A percentile compares a stretch with the other conserved stretches of the same genome.
phyloP scores from a whole-genome alignment of 2,888 invertebrate genomes.

The Dolomedes plantarius region DNA sequence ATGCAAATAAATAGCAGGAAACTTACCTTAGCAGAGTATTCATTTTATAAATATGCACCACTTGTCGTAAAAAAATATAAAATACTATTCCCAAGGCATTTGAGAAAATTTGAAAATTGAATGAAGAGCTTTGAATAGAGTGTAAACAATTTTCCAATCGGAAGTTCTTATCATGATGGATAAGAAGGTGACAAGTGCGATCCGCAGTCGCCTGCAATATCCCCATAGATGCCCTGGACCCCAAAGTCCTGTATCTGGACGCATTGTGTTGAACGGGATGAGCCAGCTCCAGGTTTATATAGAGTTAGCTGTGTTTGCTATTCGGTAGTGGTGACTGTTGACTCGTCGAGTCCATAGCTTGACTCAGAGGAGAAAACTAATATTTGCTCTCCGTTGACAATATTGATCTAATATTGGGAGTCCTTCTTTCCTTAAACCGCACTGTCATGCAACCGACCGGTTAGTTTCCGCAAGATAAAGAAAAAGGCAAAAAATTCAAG shows the following conservation, averaged over 20 bases:
- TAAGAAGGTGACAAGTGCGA: no score
- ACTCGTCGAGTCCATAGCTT: slow-evolving; percentile 66
- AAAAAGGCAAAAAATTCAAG: slow-evolving; percentile 34
- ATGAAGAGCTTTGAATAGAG: no score
- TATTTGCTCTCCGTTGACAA: slow-evolving; percentile 71
- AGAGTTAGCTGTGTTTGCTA: slow-evolving; percentile 69
- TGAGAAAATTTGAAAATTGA: no score
- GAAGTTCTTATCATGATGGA: no score
- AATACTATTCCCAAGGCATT: no score
- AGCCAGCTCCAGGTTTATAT: slow-evolving; percentile 65
- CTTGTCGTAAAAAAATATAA: no score
- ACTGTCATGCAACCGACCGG: slow-evolving; percentile 69
- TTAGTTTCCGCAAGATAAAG: slow-evolving; percentile 50
- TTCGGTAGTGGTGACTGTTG: slow-evolving; percentile 69
- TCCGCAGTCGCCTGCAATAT: not conserved
- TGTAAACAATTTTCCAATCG: no score
- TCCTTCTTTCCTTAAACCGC: slow-evolving; percentile 65
- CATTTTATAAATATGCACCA: no score
- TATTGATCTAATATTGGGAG: slow-evolving; percentile 72
- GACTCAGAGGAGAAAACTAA: slow-evolving; percentile 71
- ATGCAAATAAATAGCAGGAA: no score
- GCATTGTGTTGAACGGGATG: slow-evolving; percentile 52
- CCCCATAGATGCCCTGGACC: not conserved
- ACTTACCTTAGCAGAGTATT: no score
- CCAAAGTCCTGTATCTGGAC: slow-evolving; percentile 55